Evolutionary conservation across 1,140 invertebrate species (phyloP).

Genomic region (Episyrphus balteatus): DNA sequence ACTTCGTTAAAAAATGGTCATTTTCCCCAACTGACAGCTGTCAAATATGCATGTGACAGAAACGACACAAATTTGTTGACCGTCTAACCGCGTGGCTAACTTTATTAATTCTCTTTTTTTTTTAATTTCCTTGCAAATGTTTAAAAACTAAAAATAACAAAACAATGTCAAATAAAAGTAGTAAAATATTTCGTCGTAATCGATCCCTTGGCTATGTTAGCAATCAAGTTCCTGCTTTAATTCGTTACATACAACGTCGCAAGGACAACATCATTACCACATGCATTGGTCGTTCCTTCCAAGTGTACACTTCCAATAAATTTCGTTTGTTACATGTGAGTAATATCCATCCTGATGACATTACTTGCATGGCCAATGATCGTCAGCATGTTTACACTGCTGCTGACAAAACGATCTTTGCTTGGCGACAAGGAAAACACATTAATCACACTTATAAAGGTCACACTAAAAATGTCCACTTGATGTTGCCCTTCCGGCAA

Average conservation of each 20-base stretch:
- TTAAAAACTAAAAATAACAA: too few species aligned
- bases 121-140: too few species aligned
- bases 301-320: constrained; percentile 78
- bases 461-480: constrained; percentile 59
- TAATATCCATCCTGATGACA: constrained; percentile 66
- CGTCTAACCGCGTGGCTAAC: too few species aligned
- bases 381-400: constrained; percentile 74
- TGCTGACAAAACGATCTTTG: constrained; percentile 65
- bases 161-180: constrained; percentile 28
- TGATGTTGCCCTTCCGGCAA: constrained; percentile 75
- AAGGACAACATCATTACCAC: constrained; percentile 84
- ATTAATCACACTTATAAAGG: constrained; percentile 72
- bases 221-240: constrained; percentile 76
- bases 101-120: too few species aligned
- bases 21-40: too few species aligned
- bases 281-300: constrained; percentile 80
- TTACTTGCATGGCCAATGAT: constrained; percentile 71
- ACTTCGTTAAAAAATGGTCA: too few species aligned
- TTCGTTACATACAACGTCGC: constrained; percentile 69
- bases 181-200: constrained; percentile 72
- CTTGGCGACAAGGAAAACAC: constrained; percentile 80
- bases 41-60: too few species aligned
- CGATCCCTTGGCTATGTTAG: constrained; percentile 86
- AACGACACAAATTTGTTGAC: too few species aligned
- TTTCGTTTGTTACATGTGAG: constrained; percentile 76